A percentile compares a stretch with the other conserved stretches of the same genome.
Evolutionary conservation across 2,113 vertebrate genomes (phyloP).

Genomic region (Lontra canadensis): DNA sequence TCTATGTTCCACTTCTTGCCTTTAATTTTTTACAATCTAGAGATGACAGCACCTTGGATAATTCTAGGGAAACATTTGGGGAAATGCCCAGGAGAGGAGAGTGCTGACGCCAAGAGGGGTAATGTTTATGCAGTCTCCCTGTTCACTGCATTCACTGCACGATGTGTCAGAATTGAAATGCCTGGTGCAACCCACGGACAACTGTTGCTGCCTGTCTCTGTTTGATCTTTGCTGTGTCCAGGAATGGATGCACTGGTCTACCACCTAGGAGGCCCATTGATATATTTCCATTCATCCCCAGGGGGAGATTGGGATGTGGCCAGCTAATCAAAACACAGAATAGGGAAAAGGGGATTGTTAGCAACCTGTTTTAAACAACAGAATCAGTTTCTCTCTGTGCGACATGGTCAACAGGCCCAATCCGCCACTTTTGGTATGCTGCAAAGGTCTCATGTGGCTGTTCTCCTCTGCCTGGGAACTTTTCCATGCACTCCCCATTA

Average conservation of each 20-base stretch:
- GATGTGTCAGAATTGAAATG: conserved; percentile 24
- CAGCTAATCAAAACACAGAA: conserved; percentile 56
- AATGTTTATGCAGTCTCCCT: conserved; percentile 55
- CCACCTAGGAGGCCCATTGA: not conserved
- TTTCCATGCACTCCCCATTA: not conserved
- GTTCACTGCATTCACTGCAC: not conserved
- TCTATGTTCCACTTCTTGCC: conserved; percentile 72
- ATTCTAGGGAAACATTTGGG: conserved; percentile 61
- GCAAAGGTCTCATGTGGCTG: not conserved
- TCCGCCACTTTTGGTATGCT: not conserved
- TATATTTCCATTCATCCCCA: conserved; percentile 39
- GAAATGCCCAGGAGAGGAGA: conserved; percentile 24
- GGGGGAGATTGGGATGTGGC: conserved; percentile 34
- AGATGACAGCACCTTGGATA: conserved; percentile 64
- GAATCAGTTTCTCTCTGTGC: not conserved
- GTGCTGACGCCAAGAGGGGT: conserved; percentile 34
- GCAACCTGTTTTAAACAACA: not conserved
- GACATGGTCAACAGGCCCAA: not conserved
- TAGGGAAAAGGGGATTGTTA: not conserved
- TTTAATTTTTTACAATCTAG: conserved; percentile 74
- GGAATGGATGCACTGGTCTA: not conserved
- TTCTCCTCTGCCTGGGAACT: not conserved
- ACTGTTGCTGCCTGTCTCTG: conserved; percentile 34
- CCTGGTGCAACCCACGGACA: not conserved
- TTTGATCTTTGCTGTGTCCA: conserved; percentile 61